Evolutionary conservation across 2,888 invertebrate species (phyloP), one percentile per base, ranked within the genome.

Genomic region (Falcaria lacertinaria): DNA sequence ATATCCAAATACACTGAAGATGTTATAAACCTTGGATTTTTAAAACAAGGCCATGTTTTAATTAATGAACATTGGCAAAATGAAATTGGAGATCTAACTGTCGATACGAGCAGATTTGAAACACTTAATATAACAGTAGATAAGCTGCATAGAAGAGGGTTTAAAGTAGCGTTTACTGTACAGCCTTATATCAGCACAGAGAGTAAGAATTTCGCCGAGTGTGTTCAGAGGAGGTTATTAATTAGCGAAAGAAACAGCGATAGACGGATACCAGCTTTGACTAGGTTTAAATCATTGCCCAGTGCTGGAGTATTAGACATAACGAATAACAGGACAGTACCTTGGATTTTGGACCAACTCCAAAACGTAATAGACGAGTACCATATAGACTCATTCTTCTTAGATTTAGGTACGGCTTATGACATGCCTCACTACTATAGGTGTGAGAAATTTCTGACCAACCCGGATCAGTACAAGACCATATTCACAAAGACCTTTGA

Each of bases 121-220:
- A 94, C 93, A 0, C 90, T 96, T 56, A 93, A 94, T 44, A 92
- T 93, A 44, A 95, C 95, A 1, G 93, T 97, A 5, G 93, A 95
- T 57, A 94, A 95, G 41, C 90, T 97, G 32, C 94, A 94, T 52
- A 90, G 97, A 25, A 89, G 96, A 51, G 97, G 97, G 0, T 98
- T 97, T 54, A 92, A 95, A 64, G 94, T 98, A 11, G 95, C 95
- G 0, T 93, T 98, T 54, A 94, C 96, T n/a, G 92, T 97, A 0
- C 97, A 97, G 67, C 97, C 98, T 0, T 98, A 96, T 70, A 94
- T 97, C 25, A 94, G 95, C 41, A 96, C 96, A 0, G 96, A 96
- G 62, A 96, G 97, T 52, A 83, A 85, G 1, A 96, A 94, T 62
- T 97, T 97, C 69, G 93, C 93, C 41, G 94, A 95, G 58, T 94